phyloP scores from a whole-genome alignment of 30 jellyfish, hydroid and myxozoan genomes.

The Pseudorhiza aurosa region DNA sequence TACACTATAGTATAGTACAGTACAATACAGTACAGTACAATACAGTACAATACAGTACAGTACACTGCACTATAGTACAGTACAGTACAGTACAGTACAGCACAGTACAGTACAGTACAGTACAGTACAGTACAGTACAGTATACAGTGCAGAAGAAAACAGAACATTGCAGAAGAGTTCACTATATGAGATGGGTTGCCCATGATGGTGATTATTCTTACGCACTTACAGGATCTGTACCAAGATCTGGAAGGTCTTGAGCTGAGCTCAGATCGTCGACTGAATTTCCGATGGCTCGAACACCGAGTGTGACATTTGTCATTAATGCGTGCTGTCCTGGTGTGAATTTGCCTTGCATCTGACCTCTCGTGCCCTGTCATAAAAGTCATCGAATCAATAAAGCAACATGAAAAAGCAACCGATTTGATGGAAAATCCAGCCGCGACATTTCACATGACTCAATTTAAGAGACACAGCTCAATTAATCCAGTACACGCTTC shows the following conservation, averaged over 20 bases:
- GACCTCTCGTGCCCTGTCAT: constrained; percentile 76
- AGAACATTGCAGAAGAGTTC: too few relatives aligned
- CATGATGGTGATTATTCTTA: too few relatives aligned
- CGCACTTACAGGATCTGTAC: constrained; percentile 87
- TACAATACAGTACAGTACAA: not conserved
- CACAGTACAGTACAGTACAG: not conserved
- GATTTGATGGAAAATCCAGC: too few relatives aligned
- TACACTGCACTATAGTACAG: not conserved
- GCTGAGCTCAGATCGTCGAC: constrained; percentile 79
- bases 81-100: not conserved
- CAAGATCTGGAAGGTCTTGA: constrained; percentile 83
- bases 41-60: not conserved
- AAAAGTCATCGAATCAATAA: too few relatives aligned
- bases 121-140: not conserved
- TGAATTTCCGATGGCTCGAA: constrained; percentile 64
- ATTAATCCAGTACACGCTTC: too few relatives aligned
- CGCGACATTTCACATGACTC: too few relatives aligned
- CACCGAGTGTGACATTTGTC: constrained; percentile 77
- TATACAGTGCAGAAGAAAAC: too few relatives aligned
- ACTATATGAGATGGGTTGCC: too few relatives aligned
- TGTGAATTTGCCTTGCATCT: constrained; percentile 72
- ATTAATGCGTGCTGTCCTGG: constrained; percentile 90
- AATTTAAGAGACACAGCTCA: too few relatives aligned
- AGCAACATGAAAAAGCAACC: too few relatives aligned
- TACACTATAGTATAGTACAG: not conserved